Evolutionary conservation across 2,797 vertebrate species (phyloP).

Genomic region (Pipistrellus kuhlii): DNA sequence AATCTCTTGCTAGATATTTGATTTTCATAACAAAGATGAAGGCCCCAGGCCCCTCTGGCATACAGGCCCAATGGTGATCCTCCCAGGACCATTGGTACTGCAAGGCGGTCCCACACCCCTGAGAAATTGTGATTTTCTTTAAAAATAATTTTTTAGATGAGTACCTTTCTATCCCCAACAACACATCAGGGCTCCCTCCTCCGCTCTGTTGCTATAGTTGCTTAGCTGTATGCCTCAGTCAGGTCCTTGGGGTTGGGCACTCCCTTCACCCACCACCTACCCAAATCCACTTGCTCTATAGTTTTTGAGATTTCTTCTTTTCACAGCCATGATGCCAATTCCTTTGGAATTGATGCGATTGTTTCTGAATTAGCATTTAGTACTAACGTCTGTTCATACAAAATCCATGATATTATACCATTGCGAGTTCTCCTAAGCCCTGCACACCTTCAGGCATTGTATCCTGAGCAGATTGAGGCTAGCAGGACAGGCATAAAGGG

Average conservation of each 20-base stretch:
- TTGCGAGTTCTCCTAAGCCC: background rate
- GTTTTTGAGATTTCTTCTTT: background rate
- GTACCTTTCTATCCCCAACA: background rate
- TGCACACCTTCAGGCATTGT: background rate
- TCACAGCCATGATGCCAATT: constrained; percentile 2
- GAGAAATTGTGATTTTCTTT: background rate
- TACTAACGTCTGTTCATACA: background rate
- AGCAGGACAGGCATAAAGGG: background rate
- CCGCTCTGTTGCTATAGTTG: background rate
- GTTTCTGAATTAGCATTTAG: background rate
- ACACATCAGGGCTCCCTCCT: background rate
- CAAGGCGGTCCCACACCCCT: background rate
- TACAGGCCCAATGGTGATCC: background rate
- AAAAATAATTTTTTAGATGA: background rate
- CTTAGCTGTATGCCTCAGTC: background rate
- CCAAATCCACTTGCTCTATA: background rate
- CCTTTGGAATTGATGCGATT: constrained; percentile 22
- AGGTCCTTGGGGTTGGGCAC: background rate
- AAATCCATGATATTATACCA: background rate
- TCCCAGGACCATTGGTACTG: constrained; percentile 1
- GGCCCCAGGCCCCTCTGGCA: background rate
- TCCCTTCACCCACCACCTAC: background rate
- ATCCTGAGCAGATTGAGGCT: background rate
- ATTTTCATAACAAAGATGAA: constrained; percentile 53
- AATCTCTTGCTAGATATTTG: constrained; percentile 28